Evolutionary conservation across 1,140 invertebrate species (phyloP), one percentile per base, ranked within the genome.

Genomic region (Bombus difficillimus): DNA sequence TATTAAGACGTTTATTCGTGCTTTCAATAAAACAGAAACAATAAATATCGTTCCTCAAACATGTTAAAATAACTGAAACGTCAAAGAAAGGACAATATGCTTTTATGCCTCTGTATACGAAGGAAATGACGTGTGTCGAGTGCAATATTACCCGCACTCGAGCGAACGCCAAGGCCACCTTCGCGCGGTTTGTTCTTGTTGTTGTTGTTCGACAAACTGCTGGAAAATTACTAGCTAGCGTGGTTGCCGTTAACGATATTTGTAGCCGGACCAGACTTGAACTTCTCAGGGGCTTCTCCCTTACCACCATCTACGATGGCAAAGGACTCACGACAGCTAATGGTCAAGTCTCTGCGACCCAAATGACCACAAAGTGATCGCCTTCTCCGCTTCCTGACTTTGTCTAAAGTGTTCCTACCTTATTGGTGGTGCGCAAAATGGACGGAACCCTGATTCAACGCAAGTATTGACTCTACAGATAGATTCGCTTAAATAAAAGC

Each of bases 351-450:
- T 89, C 83, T 85, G 90, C 91, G 91, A 92, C 90, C 91, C 88
- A 89, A 75, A 88, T 80, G 88, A 93, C 93, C 93, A 88, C 93
- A 94, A 93, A 94, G 93, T 93, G 93, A 93, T 94, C 92, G 90
- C 89, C 90, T 92, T 90, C 90, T 84, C 89, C 89, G 85, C 89
- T 90, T 91, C 87, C 82, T 81, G 90, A 91, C 88, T 89, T 90
- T 41, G 66, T 79, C 64, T 80, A 76, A 80, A 64, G 68, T 89
- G 85, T 81, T 83, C 73, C 79, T 73, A 43, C 84, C 57, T 74
- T 85, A 85, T 75, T 81, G 78, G 43, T 47, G 84, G 78, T 75
- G n/a, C 34, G 32, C 34, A 73, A 81, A 85, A 81, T 81, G 79
- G 32, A 43, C 28, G 78, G 25, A 12, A 57, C 37, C 32, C 43